A percentile compares a stretch with the other conserved stretches of the same genome.
Evolutionary conservation across 2,113 vertebrate genomes (phyloP).

Genomic region (Notarius lentiginosus): DNA sequence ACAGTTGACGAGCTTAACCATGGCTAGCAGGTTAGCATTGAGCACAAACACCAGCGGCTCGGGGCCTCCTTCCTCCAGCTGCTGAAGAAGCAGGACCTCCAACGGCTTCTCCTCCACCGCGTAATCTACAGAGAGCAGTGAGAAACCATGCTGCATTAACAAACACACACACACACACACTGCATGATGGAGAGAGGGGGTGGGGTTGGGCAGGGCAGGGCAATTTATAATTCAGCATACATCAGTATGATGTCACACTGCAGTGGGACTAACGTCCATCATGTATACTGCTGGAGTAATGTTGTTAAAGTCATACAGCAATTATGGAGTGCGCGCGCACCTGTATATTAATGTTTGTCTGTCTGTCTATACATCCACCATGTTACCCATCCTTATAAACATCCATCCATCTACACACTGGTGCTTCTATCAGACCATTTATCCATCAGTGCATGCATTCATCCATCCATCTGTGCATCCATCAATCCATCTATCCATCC

Average conservation of each 20-base stretch:
- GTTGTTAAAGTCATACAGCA: too few species aligned
- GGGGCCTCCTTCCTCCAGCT: constrained; percentile 90
- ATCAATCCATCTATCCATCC: too few species aligned
- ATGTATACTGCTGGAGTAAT: too few species aligned
- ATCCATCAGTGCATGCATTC: not conserved
- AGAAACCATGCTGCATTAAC: not conserved
- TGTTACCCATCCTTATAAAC: not conserved
- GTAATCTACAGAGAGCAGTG: constrained; percentile 78
- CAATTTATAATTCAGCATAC: too few species aligned
- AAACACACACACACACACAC: not conserved
- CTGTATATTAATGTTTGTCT: too few species aligned
- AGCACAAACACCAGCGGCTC: constrained; percentile 97
- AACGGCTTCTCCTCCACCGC: constrained; percentile 95
- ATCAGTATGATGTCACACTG: too few species aligned
- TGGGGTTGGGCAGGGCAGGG: too few species aligned
- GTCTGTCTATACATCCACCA: not conserved
- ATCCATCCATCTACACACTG: not conserved
- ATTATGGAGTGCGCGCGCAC: too few species aligned
- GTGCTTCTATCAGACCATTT: not conserved
- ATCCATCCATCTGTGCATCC: too few species aligned
- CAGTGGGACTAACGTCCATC: too few species aligned
- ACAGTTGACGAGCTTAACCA: constrained; percentile 99
- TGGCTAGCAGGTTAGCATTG: constrained; percentile 96
- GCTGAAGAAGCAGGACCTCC: constrained; percentile 94
- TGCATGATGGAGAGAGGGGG: not conserved